Base-by-base conservation (phyloP, 2,113 vertebrate genomes). In the Colaptes auratus region DNA sequence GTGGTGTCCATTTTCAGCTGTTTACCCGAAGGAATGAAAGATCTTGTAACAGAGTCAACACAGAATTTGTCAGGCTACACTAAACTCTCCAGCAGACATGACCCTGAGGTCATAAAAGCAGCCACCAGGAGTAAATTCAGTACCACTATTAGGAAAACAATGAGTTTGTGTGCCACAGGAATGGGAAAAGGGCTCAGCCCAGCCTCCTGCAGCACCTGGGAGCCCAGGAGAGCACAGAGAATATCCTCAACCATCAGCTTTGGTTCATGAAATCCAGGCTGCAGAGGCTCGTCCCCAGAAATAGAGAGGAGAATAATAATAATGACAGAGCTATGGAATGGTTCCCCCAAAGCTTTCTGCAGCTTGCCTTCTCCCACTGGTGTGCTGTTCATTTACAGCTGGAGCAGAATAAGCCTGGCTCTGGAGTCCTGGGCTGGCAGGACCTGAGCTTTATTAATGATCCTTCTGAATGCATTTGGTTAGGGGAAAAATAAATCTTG, bases 1-100 rank as follows among this genome's bases (percentile, higher is more conserved):
- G 96, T 96, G 95, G 96, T 86, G 88, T 96, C 96, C 88, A 82
- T 96, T 97, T 97, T 95, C 96, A 95, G 86, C 70, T 78, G 78
- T 94, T 97, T 96, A 96, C 98, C 71, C 94, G 95, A 89, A 95
- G 93, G 96, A 97, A 95, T 95, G 97, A 98, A 97, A 97, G 96
- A 92, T 96, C 90, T 86, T 81, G 67, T 66, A 95, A 80, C 15
- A 35, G 85, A 91, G 71, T 77, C 91, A 96, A 97, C 91, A 79
- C 5, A 78, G 90, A 87, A 96, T 96, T 91, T 92, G 86, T 96
- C 95, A 93, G 80, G 86, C 70, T 84, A 25, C 9, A 39, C 83
- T 93, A 94, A 94, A 88, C 95, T 78, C 93, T 95, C 92, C 88
- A 90, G 92, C 53, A 90, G 76, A 83, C 10, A 0, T 30, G 88